These are phyloP conservation scores for Apistogramma diplotaenia DNA, from an alignment of 2,113 vertebrate genomes.

Conservation along the genomic window DNA sequence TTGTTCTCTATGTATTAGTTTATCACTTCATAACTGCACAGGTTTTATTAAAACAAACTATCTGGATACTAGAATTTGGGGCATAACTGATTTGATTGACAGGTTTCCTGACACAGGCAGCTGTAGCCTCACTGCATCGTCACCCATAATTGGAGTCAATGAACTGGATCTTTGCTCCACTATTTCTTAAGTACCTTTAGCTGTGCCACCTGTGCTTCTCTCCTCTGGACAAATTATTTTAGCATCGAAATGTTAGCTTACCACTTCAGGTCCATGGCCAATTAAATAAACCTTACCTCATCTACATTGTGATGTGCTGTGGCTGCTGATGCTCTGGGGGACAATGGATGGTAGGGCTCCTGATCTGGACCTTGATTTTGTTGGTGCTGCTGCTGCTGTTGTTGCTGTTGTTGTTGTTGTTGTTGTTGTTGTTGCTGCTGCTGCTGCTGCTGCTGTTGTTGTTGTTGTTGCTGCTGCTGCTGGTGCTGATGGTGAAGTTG, in stretches of 20 bases:
- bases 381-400: slow-evolving; percentile 60
- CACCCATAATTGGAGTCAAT: background rate
- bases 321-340: slow-evolving; percentile 88
- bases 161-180: background rate
- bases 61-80: background rate
- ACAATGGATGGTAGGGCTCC: slow-evolving; percentile 88
- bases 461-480: slow-evolving; percentile 63
- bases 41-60: background rate
- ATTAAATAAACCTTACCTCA: slow-evolving; percentile 80
- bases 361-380: slow-evolving; percentile 80
- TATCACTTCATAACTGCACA: background rate
- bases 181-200: background rate
- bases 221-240: background rate
- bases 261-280: background rate
- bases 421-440: slow-evolving; percentile 60
- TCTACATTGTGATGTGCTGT: slow-evolving; percentile 94
- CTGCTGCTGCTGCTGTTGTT: slow-evolving; percentile 75
- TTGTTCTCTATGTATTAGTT: background rate
- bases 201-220: background rate
- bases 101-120: background rate
- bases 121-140: background rate
- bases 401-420: slow-evolving; percentile 52
- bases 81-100: background rate
- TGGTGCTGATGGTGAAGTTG: slow-evolving; percentile 89
- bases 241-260: background rate